Evolutionary conservation across 64 coral and sea anemone genomes (phyloP).

Genomic region (Actinia tenebrosa): DNA sequence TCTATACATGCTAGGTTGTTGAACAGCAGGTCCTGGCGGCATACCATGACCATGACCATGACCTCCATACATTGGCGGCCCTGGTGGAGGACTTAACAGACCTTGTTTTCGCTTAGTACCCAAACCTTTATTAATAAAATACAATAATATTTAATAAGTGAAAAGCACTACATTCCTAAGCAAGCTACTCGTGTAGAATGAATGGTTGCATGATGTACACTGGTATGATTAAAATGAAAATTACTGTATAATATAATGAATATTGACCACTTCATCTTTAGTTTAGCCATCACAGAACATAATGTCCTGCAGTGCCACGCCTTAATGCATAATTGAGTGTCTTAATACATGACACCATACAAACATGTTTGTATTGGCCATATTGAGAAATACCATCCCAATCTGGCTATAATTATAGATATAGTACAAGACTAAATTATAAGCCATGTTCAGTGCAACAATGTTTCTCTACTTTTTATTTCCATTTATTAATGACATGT

Average conservation of each 20-base stretch:
- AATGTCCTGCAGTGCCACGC: not conserved
- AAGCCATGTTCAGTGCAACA: not conserved
- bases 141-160: not conserved
- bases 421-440: not conserved
- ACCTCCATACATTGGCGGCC: constrained; percentile 25
- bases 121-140: not conserved
- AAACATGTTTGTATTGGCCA: not conserved
- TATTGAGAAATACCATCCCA: not conserved
- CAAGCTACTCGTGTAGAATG: too few relatives aligned
- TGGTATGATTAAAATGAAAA: too few relatives aligned
- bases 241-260: too few relatives aligned
- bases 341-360: too few relatives aligned
- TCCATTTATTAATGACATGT: too few relatives aligned
- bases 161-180: not conserved
- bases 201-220: too few relatives aligned
- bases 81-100: constrained; percentile 69
- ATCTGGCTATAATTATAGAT: too few relatives aligned
- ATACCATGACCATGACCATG: constrained; percentile 23
- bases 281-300: too few relatives aligned
- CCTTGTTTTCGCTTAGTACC: constrained; percentile 49
- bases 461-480: too few relatives aligned
- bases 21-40: constrained; percentile 20
- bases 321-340: too few relatives aligned
- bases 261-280: too few relatives aligned
- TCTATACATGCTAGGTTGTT: constrained; percentile 23